Evolutionary conservation across 2,888 invertebrate genomes (phyloP), one percentile per base, ranked within the genome.

Genomic region (Syrista parreyssii): DNA sequence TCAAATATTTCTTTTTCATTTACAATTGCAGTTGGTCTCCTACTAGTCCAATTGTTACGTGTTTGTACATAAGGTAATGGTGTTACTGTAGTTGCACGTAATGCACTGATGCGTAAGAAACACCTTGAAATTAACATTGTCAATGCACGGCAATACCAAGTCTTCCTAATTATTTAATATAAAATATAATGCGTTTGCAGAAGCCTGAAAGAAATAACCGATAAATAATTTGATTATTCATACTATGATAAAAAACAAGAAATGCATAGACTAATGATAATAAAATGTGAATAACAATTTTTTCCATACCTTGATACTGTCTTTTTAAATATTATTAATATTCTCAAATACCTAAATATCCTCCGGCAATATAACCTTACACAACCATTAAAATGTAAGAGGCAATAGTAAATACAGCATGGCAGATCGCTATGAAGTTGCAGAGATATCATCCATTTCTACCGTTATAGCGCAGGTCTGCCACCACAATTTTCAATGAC

Each of bases 21-120:
- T 40, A 93, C 84, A 71, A 94, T 92, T 84, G 92, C 92, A 35
- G 89, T 88, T 33, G 94, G 94, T 78, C 86, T 91, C 2, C 55
- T 23, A 55, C 23, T 55, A 55, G 0, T 55, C 23, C 23, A 55
- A 55, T 23, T 55, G 1, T 55, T 23, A 55, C 55, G 6, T 55
- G 15, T 55, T 55, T 55, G 55, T 55, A 55, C 55, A 55, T 55
- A 23, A 55, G 55, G 6, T 55, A 55, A 55, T 2, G 23, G 55
- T 55, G 23, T 9, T 23, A 55, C 55, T 55, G 55, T 23, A 55
- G 55, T 55, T 23, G 55, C 23, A 55, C 55, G 55, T 23, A 55
- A 9, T 55, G 9, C 15, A 55, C 6, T 55, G 23, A 55, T 9
- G 55, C 55, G 55, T 55, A 55, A 55, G 1, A 55, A 55, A 55